Evolutionary conservation across 1,140 invertebrate genomes (phyloP).

Genomic region (Periplaneta americana): DNA sequence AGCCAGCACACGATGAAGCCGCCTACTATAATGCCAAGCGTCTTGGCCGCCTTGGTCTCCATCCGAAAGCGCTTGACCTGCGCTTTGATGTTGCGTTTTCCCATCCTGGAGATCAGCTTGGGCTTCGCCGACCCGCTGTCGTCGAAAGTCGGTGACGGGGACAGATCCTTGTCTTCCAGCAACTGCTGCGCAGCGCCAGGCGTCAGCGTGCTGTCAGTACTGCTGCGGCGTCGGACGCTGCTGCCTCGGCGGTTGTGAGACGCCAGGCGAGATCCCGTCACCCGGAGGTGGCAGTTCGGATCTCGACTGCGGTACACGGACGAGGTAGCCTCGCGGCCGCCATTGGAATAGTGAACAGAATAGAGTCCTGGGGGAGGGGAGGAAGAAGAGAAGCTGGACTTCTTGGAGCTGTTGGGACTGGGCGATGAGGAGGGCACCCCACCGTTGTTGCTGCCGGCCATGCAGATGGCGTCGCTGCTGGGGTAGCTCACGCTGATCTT

Average conservation of each 20-base stretch:
- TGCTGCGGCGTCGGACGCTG: slow-evolving; percentile 25
- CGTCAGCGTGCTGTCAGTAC: slow-evolving; percentile 9
- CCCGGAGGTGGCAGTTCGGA: slow-evolving; percentile 36
- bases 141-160: slow-evolving; percentile 41
- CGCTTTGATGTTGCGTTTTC: slow-evolving; percentile 79
- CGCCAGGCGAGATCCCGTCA: slow-evolving; percentile 31
- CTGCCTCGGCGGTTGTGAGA: slow-evolving; percentile 23
- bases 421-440: slow-evolving; percentile 7
- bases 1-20: slow-evolving; percentile 92
- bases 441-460: slow-evolving; percentile 35
- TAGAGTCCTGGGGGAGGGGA: slow-evolving; percentile 37
- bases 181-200: not conserved
- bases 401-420: slow-evolving; percentile 16
- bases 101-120: slow-evolving; percentile 65
- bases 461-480: slow-evolving; percentile 64
- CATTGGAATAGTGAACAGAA: slow-evolving; percentile 50
- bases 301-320: slow-evolving; percentile 25
- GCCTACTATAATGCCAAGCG: slow-evolving; percentile 88
- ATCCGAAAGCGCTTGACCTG: slow-evolving; percentile 80
- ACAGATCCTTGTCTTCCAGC: slow-evolving; percentile 18
- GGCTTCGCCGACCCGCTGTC: slow-evolving; percentile 53
- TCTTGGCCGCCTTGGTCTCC: slow-evolving; percentile 93
- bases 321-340: slow-evolving; percentile 22
- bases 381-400: slow-evolving; percentile 29
- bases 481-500: slow-evolving; percentile 80